Evolutionary conservation across 2,888 invertebrate genomes (phyloP).

Genomic region (Leptopilina syphax): DNA sequence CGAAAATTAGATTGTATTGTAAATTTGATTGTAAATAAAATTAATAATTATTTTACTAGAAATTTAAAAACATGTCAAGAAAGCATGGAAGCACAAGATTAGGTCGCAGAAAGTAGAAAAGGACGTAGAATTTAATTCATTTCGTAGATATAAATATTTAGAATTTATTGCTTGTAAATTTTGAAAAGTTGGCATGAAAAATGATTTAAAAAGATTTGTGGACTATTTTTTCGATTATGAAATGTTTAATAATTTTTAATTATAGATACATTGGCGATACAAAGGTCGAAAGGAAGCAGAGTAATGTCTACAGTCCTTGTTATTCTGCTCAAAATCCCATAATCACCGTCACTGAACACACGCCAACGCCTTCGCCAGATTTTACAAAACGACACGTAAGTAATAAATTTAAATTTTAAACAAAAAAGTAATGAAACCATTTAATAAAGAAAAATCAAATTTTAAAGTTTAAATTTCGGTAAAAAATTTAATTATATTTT

Average conservation of each 20-base stretch:
- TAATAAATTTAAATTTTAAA: no score
- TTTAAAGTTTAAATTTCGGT: no score
- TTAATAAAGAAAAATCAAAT: no score
- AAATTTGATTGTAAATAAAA: no score
- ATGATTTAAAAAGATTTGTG: not conserved
- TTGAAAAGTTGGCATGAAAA: constrained; percentile 3
- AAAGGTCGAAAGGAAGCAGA: constrained; percentile 81
- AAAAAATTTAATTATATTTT: no score
- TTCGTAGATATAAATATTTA: not conserved
- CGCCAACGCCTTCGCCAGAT: constrained; percentile 94
- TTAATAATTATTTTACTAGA: no score
- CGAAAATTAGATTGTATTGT: no score
- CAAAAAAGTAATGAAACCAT: no score
- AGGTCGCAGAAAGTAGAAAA: constrained; percentile 10
- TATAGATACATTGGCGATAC: constrained; percentile 85
- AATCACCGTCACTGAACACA: constrained; percentile 97
- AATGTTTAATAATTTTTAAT: constrained; percentile 40
- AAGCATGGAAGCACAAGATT: constrained; percentile 11
- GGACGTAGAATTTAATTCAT: constrained; percentile 5
- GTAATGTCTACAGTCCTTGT: constrained; percentile 78
- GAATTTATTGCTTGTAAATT: constrained; percentile 19
- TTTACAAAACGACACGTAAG: constrained; percentile 87
- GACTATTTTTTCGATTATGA: not conserved
- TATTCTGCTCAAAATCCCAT: constrained; percentile 92
- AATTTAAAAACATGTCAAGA: no score